phyloP scores from a whole-genome alignment of 2,113 vertebrate species.

The Anthoscopus minutus region DNA sequence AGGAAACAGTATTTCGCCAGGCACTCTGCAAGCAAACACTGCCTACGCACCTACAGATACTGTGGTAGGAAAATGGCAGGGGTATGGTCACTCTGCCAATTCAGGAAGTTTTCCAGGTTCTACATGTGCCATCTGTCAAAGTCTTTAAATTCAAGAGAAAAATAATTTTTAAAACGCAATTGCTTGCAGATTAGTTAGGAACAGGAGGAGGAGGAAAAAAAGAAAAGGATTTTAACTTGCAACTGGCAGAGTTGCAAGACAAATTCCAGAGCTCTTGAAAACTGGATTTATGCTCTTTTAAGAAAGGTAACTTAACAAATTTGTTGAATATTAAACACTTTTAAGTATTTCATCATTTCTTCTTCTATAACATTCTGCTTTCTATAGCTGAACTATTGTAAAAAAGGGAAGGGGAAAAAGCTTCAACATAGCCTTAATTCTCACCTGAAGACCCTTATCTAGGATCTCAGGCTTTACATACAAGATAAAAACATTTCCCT shows the following conservation, averaged over 20 bases:
- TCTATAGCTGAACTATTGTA: background rate
- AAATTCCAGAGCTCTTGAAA: background rate
- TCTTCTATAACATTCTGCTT: background rate
- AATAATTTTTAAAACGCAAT: background rate
- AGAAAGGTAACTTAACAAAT: background rate
- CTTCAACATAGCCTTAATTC: background rate
- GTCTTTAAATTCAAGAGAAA: conserved; percentile 39
- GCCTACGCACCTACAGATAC: conserved; percentile 45
- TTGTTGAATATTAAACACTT: background rate
- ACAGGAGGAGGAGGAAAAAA: background rate
- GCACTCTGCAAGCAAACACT: background rate
- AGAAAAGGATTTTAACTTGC: background rate
- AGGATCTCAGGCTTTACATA: background rate
- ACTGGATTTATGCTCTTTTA: background rate
- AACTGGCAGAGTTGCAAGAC: background rate
- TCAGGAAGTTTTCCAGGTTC: conserved; percentile 61
- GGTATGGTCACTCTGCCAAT: conserved; percentile 54
- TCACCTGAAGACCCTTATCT: background rate
- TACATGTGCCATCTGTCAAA: conserved; percentile 57
- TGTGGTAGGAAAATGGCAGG: conserved; percentile 15
- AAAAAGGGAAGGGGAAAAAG: background rate
- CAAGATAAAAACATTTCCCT: background rate
- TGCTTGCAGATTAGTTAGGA: conserved; percentile 7
- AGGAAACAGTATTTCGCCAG: background rate
- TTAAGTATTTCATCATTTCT: background rate